Evolutionary conservation across 2,113 vertebrate genomes (phyloP), one percentile per base, ranked within the genome.

Genomic region (Epinephelus moara): DNA sequence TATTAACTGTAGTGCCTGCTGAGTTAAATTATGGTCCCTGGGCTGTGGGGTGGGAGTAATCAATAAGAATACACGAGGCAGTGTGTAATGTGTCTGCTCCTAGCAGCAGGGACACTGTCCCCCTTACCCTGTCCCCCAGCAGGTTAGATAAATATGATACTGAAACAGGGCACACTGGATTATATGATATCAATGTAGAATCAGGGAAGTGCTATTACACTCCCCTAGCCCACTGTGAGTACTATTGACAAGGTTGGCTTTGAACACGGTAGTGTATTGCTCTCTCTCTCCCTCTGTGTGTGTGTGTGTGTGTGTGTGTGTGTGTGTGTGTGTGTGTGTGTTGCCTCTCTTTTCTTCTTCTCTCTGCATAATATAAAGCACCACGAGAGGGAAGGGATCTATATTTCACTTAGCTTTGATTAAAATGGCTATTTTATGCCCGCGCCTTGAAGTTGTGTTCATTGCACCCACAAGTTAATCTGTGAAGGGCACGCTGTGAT

Each of bases 131-230:
- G 95, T 94, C 96, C 96, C 97, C 94, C 97, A 97, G 97, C 97
- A 97, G 97, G 97, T 98, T 97, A 97, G 97, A 97, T 98, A 98
- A 98, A 98, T 97, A 98, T 97, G 96, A 98, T 96, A 96, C 95
- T 94, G 96, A 95, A 97, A 96, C 96, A 94, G 95, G 95, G 95
- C 96, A 94, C 93, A 96, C 95, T 95, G 96, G 96, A 97, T 97
- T 97, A 96, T 96, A 96, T 94, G 94, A 96, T 96, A 96, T 97
- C 97, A 97, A 96, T 97, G 96, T 95, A 95, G 96, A 96, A 94
- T 94, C 92, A 94, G 92, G 90, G 91, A 94, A 94, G 92, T 94
- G 92, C 93, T 94, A 94, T 94, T 94, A 94, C 93, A 93, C 91
- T 92, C 88, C 85, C 88, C 91, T 89, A 89, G 93, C 95, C 94